Evolutionary conservation across 2,888 invertebrate species (phyloP).

Genomic region (Acholoe squamosa): DNA sequence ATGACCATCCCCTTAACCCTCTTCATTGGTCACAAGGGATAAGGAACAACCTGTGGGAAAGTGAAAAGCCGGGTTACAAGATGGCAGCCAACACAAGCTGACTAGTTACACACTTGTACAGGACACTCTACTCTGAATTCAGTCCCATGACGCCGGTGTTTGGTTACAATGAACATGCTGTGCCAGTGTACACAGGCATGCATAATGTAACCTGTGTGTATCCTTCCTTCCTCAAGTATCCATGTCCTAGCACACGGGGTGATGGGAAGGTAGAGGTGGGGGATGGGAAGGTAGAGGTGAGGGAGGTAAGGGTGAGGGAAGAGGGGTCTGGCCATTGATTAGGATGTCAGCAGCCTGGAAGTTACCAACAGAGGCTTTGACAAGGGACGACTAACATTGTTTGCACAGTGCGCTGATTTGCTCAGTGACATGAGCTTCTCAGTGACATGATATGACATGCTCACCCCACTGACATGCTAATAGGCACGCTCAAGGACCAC

Average conservation of each 20-base stretch:
- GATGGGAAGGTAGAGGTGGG: not conserved
- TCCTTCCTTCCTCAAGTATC: slow-evolving; percentile 16
- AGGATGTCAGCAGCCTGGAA: slow-evolving; percentile 13
- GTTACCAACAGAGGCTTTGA: slow-evolving; percentile 9
- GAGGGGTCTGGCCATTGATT: not conserved
- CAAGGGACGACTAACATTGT: slow-evolving; percentile 14
- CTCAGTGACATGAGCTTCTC: not conserved
- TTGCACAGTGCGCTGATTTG: not conserved
- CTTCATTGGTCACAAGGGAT: too few relatives aligned
- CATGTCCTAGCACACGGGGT: not conserved
- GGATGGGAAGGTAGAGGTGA: slow-evolving; percentile 1
- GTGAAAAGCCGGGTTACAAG: too few relatives aligned
- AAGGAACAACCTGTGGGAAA: too few relatives aligned
- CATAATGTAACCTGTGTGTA: slow-evolving; percentile 47
- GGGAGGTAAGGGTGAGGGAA: not conserved
- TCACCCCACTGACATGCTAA: not conserved
- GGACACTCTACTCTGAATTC: too few relatives aligned
- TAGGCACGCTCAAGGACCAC: not conserved
- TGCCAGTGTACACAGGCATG: slow-evolving; percentile 36
- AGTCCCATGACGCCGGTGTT: not conserved
- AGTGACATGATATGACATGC: slow-evolving; percentile 20
- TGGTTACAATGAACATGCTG: slow-evolving; percentile 23
- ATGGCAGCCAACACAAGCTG: too few relatives aligned
- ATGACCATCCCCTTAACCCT: too few relatives aligned
- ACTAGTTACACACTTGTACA: too few relatives aligned